phyloP scores from a whole-genome alignment of 2,888 invertebrate species.

The Scaptomyza polygonia region DNA sequence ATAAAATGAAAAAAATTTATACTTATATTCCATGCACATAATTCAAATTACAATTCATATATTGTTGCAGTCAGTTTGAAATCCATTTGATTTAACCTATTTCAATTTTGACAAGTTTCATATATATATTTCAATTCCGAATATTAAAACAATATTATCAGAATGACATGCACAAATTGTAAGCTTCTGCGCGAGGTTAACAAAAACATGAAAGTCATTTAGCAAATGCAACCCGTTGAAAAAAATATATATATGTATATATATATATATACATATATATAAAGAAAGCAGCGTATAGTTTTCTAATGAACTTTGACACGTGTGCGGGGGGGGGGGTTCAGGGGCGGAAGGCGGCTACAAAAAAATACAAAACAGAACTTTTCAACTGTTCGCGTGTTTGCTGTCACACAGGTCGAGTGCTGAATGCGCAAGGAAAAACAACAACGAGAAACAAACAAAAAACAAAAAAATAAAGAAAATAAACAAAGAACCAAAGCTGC shows the following conservation, averaged over 20 bases:
- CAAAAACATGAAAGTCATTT: conserved; percentile 45
- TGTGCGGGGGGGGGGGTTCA: conserved; percentile 14
- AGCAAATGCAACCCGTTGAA: conserved; percentile 40
- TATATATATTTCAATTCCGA: conserved; percentile 27
- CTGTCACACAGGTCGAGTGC: conserved; percentile 9
- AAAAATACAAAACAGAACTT: background rate
- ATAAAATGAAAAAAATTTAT: too few relatives aligned
- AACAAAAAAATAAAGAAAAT: too few relatives aligned
- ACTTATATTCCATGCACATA: conserved; percentile 40
- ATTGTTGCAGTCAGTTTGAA: conserved; percentile 16
- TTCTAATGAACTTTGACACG: conserved; percentile 77
- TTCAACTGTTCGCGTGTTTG: conserved; percentile 2
- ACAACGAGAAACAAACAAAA: too few relatives aligned
- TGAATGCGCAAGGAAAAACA: too few relatives aligned
- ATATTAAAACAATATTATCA: conserved; percentile 20
- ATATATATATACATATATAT: background rate
- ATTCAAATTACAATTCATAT: conserved; percentile 47
- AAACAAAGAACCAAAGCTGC: conserved; percentile 55
- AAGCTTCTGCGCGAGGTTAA: background rate
- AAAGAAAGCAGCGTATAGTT: conserved; percentile 46
- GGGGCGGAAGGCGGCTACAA: background rate
- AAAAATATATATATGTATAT: background rate
- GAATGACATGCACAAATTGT: conserved; percentile 3
- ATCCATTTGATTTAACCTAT: conserved; percentile 47
- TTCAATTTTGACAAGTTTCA: conserved; percentile 20